A percentile compares a stretch with the other conserved stretches of the same genome.
Conservation (phyloP, 2,797 vertebrate species). For the Pseudomugil tenellus region DNA sequence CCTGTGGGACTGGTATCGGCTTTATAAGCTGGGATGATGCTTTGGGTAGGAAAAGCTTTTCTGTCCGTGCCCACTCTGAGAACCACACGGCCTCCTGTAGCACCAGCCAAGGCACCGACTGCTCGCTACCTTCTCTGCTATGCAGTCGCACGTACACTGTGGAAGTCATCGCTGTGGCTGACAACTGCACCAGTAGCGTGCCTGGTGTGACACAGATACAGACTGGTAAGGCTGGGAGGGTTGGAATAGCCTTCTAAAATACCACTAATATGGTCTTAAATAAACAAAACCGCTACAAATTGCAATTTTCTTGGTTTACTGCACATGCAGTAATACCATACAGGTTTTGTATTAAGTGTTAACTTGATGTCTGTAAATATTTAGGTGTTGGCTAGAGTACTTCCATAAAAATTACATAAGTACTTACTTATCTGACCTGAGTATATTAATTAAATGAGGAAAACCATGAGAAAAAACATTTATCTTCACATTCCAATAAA, state of each 20-base stretch:
- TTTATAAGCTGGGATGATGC: conserved; percentile 78
- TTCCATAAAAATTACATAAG: neutral
- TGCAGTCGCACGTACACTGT: conserved; percentile 77
- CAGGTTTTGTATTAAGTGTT: neutral
- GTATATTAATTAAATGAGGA: neutral
- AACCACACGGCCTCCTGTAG: conserved; percentile 55
- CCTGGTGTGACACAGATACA: conserved; percentile 55
- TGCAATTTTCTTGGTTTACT: neutral
- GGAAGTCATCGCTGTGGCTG: conserved; percentile 65
- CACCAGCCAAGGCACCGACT: conserved; percentile 59
- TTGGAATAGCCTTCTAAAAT: neutral
- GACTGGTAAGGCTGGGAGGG: conserved; percentile 66
- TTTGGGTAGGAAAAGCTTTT: conserved; percentile 67
- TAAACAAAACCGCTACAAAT: neutral
- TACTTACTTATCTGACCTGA: neutral
- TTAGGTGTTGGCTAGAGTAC: neutral
- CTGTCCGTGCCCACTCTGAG: conserved; percentile 32
- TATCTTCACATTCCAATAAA: neutral
- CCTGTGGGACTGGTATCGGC: conserved; percentile 64
- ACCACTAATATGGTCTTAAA: neutral
- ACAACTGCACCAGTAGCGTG: conserved; percentile 78
- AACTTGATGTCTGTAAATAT: neutral
- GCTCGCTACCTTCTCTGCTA: conserved; percentile 62
- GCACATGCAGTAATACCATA: neutral
- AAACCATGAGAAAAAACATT: neutral